phyloP scores from a whole-genome alignment of 2,888 invertebrate species.

The Hymenopus coronatus region DNA sequence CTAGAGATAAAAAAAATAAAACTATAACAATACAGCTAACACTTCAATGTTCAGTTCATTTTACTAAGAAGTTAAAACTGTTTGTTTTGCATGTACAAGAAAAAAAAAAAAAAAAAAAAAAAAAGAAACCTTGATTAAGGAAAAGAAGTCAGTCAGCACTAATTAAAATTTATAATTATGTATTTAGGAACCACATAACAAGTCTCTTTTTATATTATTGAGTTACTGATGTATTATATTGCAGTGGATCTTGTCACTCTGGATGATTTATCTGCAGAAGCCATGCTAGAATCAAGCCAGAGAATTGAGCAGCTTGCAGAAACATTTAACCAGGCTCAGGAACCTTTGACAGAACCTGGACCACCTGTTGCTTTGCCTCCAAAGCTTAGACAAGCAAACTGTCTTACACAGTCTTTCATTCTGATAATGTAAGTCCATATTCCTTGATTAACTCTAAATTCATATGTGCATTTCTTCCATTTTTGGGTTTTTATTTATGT shows the following conservation, averaged over 20 bases:
- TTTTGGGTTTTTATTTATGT: too few species aligned
- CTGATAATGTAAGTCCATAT: conserved; percentile 55
- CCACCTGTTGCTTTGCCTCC: conserved; percentile 75
- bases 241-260: conserved; percentile 90
- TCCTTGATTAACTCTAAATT: too few species aligned
- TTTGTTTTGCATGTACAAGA: too few species aligned
- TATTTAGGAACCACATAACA: not conserved
- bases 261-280: conserved; percentile 90
- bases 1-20: too few species aligned
- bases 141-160: too few species aligned
- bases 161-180: too few species aligned
- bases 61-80: too few species aligned
- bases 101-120: too few species aligned
- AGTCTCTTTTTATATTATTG: not conserved
- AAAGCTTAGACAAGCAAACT: conserved; percentile 61
- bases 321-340: conserved; percentile 68
- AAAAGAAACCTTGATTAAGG: too few species aligned
- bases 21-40: too few species aligned
- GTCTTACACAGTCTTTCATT: conserved; percentile 68
- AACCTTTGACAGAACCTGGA: conserved; percentile 65
- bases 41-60: too few species aligned
- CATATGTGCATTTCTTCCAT: too few species aligned
- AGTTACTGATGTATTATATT: conserved; percentile 38
- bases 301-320: conserved; percentile 87
- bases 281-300: conserved; percentile 91